A percentile compares a stretch with the other conserved stretches of the same genome.
Conservation (phyloP, 30 jellyfish, hydroid and myxozoan species). For the Turritopsis dohrnii region DNA sequence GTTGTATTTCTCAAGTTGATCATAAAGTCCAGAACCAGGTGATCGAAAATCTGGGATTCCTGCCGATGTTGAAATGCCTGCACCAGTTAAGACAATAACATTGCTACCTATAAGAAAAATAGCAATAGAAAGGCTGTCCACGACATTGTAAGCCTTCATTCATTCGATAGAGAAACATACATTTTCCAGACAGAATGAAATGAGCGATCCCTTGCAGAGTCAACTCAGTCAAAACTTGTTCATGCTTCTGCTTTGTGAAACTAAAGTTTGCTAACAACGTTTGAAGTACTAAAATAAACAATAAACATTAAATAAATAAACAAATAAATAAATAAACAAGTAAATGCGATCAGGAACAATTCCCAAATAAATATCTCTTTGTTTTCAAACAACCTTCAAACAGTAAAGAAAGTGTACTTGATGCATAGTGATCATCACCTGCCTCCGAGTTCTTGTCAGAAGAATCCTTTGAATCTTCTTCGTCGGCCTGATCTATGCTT, state of each 20-base stretch:
- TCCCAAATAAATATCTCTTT: background rate
- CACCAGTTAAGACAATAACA: slow-evolving; percentile 81
- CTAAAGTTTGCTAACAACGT: background rate
- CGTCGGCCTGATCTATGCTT: background rate
- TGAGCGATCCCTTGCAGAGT: slow-evolving; percentile 57
- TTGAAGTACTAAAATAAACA: background rate
- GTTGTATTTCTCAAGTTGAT: slow-evolving; percentile 56
- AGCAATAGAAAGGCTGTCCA: background rate
- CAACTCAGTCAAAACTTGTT: slow-evolving; percentile 47
- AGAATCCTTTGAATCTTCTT: background rate
- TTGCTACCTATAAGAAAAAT: slow-evolving; percentile 44
- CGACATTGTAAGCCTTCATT: background rate
- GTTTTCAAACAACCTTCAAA: background rate
- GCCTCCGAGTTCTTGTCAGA: no score
- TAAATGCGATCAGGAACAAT: background rate
- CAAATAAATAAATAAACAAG: background rate
- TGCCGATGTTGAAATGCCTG: slow-evolving; percentile 88
- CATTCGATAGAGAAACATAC: slow-evolving; percentile 24
- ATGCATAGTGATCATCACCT: background rate
- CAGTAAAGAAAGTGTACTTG: background rate
- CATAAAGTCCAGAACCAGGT: slow-evolving; percentile 78
- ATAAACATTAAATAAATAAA: no score
- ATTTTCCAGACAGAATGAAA: slow-evolving; percentile 41
- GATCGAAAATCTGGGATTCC: slow-evolving; percentile 92
- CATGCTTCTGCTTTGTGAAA: slow-evolving; percentile 9